Percentiles rank a stretch among this genome's conserved stretches.
Conservation (phyloP, 2,797 vertebrate genomes). For the Eulemur albifrons region DNA sequence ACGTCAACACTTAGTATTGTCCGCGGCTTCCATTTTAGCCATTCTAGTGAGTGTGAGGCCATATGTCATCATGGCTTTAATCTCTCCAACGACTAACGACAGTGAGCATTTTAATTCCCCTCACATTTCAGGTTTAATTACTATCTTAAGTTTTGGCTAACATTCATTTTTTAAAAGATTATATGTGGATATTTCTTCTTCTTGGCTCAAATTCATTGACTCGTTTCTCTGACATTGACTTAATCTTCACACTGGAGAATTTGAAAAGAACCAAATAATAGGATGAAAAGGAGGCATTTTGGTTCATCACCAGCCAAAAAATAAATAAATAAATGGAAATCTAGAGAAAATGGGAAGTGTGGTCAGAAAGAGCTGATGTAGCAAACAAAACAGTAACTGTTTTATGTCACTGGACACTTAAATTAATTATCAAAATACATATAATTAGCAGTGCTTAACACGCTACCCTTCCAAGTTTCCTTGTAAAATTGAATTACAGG, state of each 20-base stretch:
- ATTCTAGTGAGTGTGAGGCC: accelerated
- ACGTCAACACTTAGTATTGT: neutral
- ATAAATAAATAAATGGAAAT: neutral
- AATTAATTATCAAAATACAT: neutral
- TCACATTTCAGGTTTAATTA: neutral
- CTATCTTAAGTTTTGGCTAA: neutral
- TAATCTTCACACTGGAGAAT: neutral
- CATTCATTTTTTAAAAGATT: neutral
- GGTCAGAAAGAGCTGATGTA: neutral
- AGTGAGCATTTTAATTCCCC: neutral
- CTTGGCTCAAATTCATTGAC: neutral
- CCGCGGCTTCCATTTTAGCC: accelerated
- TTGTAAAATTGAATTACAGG: neutral
- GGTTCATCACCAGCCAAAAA: neutral
- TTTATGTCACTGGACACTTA: neutral
- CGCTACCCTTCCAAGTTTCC: neutral
- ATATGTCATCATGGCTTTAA: accelerated
- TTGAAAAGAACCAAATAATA: neutral
- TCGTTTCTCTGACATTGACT: neutral
- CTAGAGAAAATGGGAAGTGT: neutral
- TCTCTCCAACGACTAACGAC: neutral
- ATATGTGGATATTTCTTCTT: too few relatives aligned
- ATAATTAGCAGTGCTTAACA: neutral
- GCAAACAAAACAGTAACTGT: too few relatives aligned
- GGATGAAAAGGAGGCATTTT: neutral